phyloP scores from a whole-genome alignment of 2,797 vertebrate species.

The Clarias fuscus region DNA sequence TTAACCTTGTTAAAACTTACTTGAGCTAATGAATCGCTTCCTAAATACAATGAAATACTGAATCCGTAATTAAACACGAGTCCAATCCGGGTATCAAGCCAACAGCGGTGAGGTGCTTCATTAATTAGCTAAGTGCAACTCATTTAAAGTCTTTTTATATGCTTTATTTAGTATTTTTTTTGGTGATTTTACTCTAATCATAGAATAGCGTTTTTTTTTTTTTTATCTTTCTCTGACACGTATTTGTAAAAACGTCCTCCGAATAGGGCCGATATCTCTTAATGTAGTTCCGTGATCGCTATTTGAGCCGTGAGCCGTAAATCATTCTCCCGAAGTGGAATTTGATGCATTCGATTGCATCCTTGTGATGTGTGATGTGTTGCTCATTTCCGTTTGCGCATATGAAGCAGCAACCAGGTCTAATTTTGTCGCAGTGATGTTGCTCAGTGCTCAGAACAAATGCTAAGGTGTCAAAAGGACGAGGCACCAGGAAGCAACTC shows the following conservation, averaged over 20 bases:
- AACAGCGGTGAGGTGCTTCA: not conserved
- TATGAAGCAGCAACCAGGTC: not conserved
- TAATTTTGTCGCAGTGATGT: not conserved
- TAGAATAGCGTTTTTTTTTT: not conserved
- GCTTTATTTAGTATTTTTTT: no score
- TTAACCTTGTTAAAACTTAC: not conserved
- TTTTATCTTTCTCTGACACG: not conserved
- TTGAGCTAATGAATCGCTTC: not conserved
- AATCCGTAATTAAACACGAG: not conserved
- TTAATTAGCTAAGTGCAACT: not conserved
- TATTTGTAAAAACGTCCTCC: not conserved
- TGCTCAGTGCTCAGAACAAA: slow-evolving; percentile 5
- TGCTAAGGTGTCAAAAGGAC: slow-evolving; percentile 28
- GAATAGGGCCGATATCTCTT: no score
- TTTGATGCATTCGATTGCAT: not conserved
- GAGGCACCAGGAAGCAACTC: slow-evolving; percentile 22
- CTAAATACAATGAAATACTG: not conserved
- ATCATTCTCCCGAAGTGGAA: not conserved
- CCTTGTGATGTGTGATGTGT: fast-evolving
- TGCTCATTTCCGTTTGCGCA: not conserved
- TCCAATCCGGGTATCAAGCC: not conserved
- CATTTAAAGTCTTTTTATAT: not conserved
- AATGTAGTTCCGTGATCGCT: not conserved
- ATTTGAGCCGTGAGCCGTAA: not conserved
- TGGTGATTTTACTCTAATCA: not conserved